phyloP scores from a whole-genome alignment of 2,888 invertebrate species.

The Zele albiditarsus region DNA sequence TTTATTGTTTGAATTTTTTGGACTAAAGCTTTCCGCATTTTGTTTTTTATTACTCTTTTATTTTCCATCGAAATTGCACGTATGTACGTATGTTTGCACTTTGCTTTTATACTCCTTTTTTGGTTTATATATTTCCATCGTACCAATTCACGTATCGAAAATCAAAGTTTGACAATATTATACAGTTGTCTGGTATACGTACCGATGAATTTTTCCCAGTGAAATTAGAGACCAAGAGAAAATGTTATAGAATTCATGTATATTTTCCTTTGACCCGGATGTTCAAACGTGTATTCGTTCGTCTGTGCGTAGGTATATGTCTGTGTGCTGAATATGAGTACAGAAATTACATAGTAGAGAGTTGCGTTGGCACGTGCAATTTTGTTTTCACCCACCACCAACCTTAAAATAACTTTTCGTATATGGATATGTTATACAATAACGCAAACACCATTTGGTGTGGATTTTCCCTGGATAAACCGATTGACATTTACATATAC shows the following conservation, averaged over 20 bases:
- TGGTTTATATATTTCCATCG: neutral
- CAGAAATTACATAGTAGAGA: neutral
- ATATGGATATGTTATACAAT: neutral
- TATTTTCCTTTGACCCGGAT: neutral
- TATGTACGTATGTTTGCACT: neutral
- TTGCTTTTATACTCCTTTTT: neutral
- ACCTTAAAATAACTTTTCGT: neutral
- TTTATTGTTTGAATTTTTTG: neutral
- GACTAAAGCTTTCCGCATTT: neutral
- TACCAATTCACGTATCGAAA: neutral
- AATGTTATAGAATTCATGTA: neutral
- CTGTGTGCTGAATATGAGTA: neutral
- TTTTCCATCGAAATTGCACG: neutral
- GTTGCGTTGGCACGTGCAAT: neutral
- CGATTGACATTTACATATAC: neutral
- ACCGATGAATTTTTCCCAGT: neutral
- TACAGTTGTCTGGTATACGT: neutral
- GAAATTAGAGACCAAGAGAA: neutral
- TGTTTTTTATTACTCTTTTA: neutral
- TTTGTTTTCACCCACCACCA: neutral
- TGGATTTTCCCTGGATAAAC: neutral
- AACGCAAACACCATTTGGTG: neutral
- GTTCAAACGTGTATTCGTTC: neutral
- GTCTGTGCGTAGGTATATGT: neutral
- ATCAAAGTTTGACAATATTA: neutral